Conservation (phyloP, 2,888 invertebrate species). For the Plebejus anna region DNA sequence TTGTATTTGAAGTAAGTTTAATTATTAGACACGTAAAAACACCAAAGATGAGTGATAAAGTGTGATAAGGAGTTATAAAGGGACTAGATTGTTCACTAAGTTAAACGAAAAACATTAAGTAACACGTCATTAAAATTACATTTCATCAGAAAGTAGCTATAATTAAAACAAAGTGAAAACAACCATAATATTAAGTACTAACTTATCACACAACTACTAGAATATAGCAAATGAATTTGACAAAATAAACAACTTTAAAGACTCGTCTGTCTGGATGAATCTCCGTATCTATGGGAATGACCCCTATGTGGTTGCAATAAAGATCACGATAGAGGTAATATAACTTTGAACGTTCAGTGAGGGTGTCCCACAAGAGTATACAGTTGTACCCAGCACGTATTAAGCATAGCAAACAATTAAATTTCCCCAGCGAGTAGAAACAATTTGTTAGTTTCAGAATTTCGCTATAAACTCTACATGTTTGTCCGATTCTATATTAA, state of each 20-base stretch:
- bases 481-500: neutral
- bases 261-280: neutral
- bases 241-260: neutral
- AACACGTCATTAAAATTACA: too few species aligned
- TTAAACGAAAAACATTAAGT: too few species aligned
- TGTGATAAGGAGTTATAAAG: too few species aligned
- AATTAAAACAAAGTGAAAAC: too few species aligned
- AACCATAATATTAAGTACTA: too few species aligned
- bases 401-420: constrained; percentile 27
- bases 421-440: constrained; percentile 25
- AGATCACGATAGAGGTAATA: neutral
- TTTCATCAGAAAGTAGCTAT: too few species aligned
- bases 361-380: constrained; percentile 4
- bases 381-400: constrained; percentile 14
- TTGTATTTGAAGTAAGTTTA: too few species aligned
- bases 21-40: too few species aligned
- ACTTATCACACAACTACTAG: too few species aligned
- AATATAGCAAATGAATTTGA: too few species aligned
- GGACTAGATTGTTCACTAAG: too few species aligned
- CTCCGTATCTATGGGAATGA: neutral
- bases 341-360: neutral
- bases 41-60: too few species aligned
- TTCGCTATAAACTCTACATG: neutral
- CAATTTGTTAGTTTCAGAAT: constrained; percentile 23
- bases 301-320: neutral